Evolutionary conservation across 2,113 vertebrate genomes (phyloP), one percentile per base, ranked within the genome.

Genomic region (Pteropus alecto): DNA sequence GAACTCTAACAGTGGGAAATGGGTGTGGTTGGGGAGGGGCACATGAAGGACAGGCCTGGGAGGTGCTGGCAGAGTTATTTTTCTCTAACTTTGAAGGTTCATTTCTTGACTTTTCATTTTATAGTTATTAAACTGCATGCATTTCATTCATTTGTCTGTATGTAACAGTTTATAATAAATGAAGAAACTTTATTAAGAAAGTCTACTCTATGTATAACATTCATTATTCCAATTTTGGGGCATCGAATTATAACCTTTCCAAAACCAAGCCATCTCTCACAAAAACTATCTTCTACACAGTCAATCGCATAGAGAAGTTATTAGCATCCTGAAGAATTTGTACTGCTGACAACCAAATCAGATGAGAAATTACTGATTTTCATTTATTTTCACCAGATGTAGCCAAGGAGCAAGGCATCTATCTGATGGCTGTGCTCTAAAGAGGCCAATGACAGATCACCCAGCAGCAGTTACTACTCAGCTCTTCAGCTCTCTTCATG

Each of bases 181-280:
- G 11, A 89, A 82, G 30, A 81, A 70, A 92, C 85, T 11, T 22
- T 76, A 18, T 79, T 56, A 43, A 87, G 3, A 61, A 94, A 94
- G 41, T 70, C 30, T 56, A 67, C 43, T 70, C 30, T 56, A 67
- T 51, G 14, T 1, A 84, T 41, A 65, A 56, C 15, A 70, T 58
- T 33, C 26, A 2, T 26, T 78, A 71, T 83, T 86, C 90, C 48
- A 76, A 51, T 43, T 71, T 83, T 38, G 5, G 41, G 11, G 1
- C 79, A 63, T 84, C 30, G 84, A 33, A 79, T 61, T 60, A 24
- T 41, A 41, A 76, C 4, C 28, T 83, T 85, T 88, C 41, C 56
- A 67, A 79, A 92, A 38, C 83, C 16, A 95, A 91, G 73, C 33
- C 24, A 61, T 92, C 56, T 83, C 82, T 95, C 54, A 89, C n/a